phyloP scores from a whole-genome alignment of 2,888 invertebrate genomes.

The Pharmacophagus antenor region DNA sequence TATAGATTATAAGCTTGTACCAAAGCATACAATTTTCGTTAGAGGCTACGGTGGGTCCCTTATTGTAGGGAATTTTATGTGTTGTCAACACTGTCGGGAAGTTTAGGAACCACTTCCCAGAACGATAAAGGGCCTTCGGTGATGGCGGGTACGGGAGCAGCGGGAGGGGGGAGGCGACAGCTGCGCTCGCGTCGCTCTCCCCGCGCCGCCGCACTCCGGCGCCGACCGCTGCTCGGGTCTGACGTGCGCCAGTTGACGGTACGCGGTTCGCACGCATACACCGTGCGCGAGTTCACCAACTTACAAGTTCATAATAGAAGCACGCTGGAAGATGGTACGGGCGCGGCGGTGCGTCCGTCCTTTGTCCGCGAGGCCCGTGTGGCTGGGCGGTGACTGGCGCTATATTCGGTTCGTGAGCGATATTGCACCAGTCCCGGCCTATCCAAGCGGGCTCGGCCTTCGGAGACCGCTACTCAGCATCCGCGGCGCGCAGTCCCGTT shows the following conservation, averaged over 20 bases:
- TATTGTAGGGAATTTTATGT: conserved; percentile 45
- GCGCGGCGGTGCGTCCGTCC: conserved; percentile 61
- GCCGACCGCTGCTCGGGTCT: conserved; percentile 48
- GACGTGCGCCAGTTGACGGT: conserved; percentile 40
- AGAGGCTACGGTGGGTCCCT: conserved; percentile 42
- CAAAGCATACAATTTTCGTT: conserved; percentile 72
- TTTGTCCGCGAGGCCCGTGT: conserved; percentile 75
- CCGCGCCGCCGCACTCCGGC: conserved; percentile 61
- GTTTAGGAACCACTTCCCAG: conserved; percentile 81
- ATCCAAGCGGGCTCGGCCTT: conserved; percentile 76
- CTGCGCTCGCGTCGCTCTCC: conserved; percentile 71
- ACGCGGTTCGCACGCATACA: conserved; percentile 31
- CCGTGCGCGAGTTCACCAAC: conserved; percentile 40
- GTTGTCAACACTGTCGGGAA: conserved; percentile 72
- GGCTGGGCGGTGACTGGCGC: conserved; percentile 78
- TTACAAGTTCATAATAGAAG: conserved; percentile 34
- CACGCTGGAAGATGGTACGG: conserved; percentile 31
- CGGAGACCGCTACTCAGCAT: conserved; percentile 77
- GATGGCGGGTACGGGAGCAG: conserved; percentile 43
- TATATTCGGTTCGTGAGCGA: conserved; percentile 74
- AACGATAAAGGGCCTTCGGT: conserved; percentile 75
- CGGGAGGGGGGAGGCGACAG: conserved; percentile 65
- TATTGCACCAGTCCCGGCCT: conserved; percentile 83
- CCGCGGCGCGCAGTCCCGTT: conserved; percentile 77
- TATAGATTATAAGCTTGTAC: conserved; percentile 56